Evolutionary conservation across 2,797 vertebrate genomes (phyloP).

Genomic region (Pseudocheirus occidentalis): DNA sequence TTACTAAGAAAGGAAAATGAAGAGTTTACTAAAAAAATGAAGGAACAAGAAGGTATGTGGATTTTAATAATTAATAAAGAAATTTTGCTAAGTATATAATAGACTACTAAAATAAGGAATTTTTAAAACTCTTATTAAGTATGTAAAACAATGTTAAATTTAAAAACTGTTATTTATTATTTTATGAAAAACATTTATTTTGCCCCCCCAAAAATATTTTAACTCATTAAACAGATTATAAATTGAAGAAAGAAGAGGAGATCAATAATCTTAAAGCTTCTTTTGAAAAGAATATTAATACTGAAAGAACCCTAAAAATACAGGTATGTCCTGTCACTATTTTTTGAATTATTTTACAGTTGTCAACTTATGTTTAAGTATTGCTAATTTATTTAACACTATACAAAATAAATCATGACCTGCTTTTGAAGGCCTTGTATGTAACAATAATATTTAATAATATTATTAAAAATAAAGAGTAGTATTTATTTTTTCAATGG

Average conservation of each 20-base stretch:
- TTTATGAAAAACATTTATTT: conserved; percentile 52
- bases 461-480: not conserved
- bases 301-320: conserved; percentile 95
- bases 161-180: not conserved
- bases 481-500: not conserved
- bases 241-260: conserved; percentile 91
- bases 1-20: conserved; percentile 93
- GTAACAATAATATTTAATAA: not conserved
- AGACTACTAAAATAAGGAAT: not conserved
- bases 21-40: conserved; percentile 90
- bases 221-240: conserved; percentile 87
- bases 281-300: conserved; percentile 93
- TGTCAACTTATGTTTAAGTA: not conserved
- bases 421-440: not conserved
- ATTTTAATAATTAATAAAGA: not conserved
- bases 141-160: not conserved
- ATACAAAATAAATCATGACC: not conserved
- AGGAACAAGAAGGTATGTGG: conserved; percentile 90
- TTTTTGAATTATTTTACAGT: conserved; percentile 16
- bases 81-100: not conserved
- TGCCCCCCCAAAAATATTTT: conserved; percentile 50
- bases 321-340: conserved; percentile 87
- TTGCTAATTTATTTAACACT: not conserved
- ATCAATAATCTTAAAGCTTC: conserved; percentile 88
- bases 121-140: not conserved